Percentiles rank a stretch among this genome's conserved stretches.
phyloP scores from a whole-genome alignment of 2,797 vertebrate species.

The Mus spretus region DNA sequence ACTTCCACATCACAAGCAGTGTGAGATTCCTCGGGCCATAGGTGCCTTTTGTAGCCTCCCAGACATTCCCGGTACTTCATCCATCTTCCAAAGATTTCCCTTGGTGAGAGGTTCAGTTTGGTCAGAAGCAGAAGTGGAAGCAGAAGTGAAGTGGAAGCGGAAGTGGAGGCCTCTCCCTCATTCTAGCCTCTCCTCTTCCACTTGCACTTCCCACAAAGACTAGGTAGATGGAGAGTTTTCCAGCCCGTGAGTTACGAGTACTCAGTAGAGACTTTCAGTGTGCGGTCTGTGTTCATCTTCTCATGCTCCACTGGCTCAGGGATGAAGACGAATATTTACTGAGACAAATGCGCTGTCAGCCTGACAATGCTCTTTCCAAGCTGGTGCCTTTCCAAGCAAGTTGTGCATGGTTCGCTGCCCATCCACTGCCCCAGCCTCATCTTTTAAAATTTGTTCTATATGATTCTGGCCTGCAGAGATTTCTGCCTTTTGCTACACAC shows the following conservation, averaged over 20 bases:
- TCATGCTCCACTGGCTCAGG: slow-evolving; percentile 80
- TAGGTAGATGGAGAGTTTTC: slow-evolving; percentile 72
- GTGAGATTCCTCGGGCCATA: neutral
- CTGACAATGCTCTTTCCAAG: slow-evolving; percentile 85
- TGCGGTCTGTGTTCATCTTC: slow-evolving; percentile 81
- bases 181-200: slow-evolving; percentile 37
- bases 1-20: neutral
- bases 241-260: slow-evolving; percentile 60
- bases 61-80: slow-evolving; percentile 22
- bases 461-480: slow-evolving; percentile 71
- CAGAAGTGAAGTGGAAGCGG: neutral
- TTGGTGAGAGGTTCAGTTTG: slow-evolving; percentile 34
- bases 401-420: slow-evolving; percentile 83
- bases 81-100: slow-evolving; percentile 38
- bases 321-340: slow-evolving; percentile 85
- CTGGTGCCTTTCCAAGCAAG: slow-evolving; percentile 73
- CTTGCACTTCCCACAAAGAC: slow-evolving; percentile 45
- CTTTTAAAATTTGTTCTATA: slow-evolving; percentile 85
- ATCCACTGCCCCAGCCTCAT: slow-evolving; percentile 70
- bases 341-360: slow-evolving; percentile 87
- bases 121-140: neutral
- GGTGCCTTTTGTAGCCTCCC: neutral
- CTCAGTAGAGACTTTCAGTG: slow-evolving; percentile 83
- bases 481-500: slow-evolving; percentile 63
- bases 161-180: neutral